Evolutionary conservation across 1,140 invertebrate species (phyloP), one percentile per base, ranked within the genome.

Genomic region (Vollenhovia emeryi): DNA sequence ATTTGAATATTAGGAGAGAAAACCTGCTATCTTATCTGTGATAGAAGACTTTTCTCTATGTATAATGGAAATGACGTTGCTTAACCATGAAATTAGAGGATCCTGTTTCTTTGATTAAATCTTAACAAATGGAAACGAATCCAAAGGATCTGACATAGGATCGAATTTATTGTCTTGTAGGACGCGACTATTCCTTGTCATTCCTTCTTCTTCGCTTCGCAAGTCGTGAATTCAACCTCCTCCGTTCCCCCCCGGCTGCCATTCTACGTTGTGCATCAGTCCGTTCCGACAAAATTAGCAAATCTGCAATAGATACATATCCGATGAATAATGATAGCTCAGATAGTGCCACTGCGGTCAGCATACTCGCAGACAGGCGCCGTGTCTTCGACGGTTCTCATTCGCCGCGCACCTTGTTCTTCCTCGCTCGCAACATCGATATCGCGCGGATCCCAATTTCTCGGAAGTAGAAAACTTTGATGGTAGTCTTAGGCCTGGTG

Each of bases 341-440:
- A 71, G 75, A 82, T 87, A 84, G 52, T 78, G 60, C 87, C 73
- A 91, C 85, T 94, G 92, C 88, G 92, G 92, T 94, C 91, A 89
- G 89, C 91, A 92, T 93, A 92, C 90, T 93, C 87, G 91, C 93
- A 94, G 93, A 94, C 93, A 93, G 93, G 92, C 93, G 93, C 93
- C 93, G 87, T 87, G 74, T 74, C 78, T 78, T 82, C 90, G 93
- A 91, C 82, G 93, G 91, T 89, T 94, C 92, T 93, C 93, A 94
- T 91, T 91, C 85, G 84, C 71, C 73, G 24, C n/a, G 48, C 7
- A 5, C 2, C 75, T 55, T 57, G 7, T 6, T 36, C 3, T 52
- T 9, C 21, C 21, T 80, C 64, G 3, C 0, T 18, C 36, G 6
- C 2, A 13, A 52, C 48, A 27, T 55, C 27, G 40, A 48, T 33